Base-by-base conservation (phyloP, 92 coral and sea anemone species). In the Siderastrea radians region DNA sequence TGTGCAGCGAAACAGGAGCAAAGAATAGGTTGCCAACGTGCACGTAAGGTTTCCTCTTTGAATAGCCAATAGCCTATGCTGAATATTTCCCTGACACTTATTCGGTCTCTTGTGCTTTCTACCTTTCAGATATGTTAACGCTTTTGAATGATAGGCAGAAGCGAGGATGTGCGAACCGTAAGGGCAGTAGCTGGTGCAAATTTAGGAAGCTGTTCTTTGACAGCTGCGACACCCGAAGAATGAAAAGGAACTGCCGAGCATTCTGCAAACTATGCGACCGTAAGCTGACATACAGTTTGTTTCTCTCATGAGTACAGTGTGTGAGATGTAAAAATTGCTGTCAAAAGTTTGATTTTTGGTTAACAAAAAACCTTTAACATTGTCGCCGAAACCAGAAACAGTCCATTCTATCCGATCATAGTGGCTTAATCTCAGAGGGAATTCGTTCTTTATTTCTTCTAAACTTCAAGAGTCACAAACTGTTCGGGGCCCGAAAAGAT, bases 231-330 rank as follows among this genome's bases (percentile, higher is more conserved):
- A n/a, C 3, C 17, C 58, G 19, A 47, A 1, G 6, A 19, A 69
- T 82, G 69, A 82, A 12, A 58, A 82, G 63, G 78, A 51, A 57
- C 49, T 82, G 86, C 78, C 14, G 14, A 58, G 78, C 77, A 55
- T 46, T 47, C 38, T 82, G 86, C 68, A 58, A 49, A 12, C 19
- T 1, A 17, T 82, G 86, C 38, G 38, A 26, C 17, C 59, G 47
- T 69, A 67, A 7, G 44, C 38, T 64, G 2, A 38, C 5, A 49
- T 3, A 5, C 3, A 1, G 0, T 19, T n/a, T 1, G 3, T 55
- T 55, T 45, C 3, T 57, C 12, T 3, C 3, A 2, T 12, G 72
- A 2, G 38, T 26, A 26, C 38, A 26, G 38, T 26, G 38, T 26
- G 38, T 26, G 38, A 26, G 38, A 26, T 26, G 38, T 26, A 26